These are phyloP conservation scores for Cloeon dipterum DNA, from an alignment of 2,888 invertebrate genomes.

Conservation along the genomic window DNA sequence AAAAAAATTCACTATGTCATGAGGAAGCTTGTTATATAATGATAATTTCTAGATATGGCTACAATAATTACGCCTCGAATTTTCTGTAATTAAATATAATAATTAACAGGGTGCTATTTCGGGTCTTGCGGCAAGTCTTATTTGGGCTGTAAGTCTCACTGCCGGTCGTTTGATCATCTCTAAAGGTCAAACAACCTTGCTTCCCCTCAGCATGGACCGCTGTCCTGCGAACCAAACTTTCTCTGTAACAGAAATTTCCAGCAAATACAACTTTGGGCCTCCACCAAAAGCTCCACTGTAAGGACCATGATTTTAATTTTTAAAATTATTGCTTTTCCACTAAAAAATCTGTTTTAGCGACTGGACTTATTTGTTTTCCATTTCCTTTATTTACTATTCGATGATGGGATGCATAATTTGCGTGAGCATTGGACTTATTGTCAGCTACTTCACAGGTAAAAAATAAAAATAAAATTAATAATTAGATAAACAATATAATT, in stretches of 20 bases:
- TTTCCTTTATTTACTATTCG: not conserved
- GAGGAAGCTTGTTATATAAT: too few species aligned
- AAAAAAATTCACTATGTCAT: too few species aligned
- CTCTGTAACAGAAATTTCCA: not conserved
- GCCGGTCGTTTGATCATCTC: not conserved
- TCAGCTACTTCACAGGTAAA: not conserved
- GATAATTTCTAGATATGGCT: too few species aligned
- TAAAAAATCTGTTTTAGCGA: too few species aligned
- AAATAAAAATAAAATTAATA: not conserved
- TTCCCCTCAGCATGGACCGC: not conserved
- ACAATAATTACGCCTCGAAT: too few species aligned
- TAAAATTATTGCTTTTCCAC: not conserved
- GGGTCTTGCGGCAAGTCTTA: not conserved
- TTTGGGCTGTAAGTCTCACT: not conserved
- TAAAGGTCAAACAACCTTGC: not conserved
- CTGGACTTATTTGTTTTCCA: not conserved
- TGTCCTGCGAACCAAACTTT: not conserved
- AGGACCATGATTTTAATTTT: not conserved
- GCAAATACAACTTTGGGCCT: not conserved
- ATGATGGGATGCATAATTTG: conserved; percentile 1
- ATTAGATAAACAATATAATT: too few species aligned
- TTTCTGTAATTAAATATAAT: too few species aligned
- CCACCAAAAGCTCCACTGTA: not conserved
- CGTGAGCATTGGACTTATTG: not conserved
- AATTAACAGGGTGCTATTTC: conserved; percentile 1